These are phyloP conservation scores for Ia io DNA, from an alignment of 2,113 vertebrate genomes.

Conservation along the genomic window DNA sequence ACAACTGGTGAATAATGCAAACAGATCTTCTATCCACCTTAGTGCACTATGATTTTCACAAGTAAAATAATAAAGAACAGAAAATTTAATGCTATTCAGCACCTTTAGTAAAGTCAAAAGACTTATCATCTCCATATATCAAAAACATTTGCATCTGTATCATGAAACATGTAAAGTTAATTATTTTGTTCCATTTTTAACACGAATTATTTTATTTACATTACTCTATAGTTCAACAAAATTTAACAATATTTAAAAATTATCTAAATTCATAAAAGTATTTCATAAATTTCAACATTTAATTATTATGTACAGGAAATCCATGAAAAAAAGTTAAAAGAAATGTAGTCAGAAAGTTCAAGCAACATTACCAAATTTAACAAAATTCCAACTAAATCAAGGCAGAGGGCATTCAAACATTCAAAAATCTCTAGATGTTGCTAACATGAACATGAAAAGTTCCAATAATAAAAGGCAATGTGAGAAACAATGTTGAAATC, in stretches of 20 bases:
- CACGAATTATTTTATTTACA: constrained; percentile 84
- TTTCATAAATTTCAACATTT: constrained; percentile 83
- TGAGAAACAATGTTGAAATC: constrained; percentile 82
- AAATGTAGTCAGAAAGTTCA: constrained; percentile 74
- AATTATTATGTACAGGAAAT: constrained; percentile 80
- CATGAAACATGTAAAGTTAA: constrained; percentile 80
- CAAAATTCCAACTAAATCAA: constrained; percentile 81
- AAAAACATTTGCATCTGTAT: constrained; percentile 82
- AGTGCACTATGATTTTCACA: constrained; percentile 78
- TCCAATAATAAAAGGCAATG: constrained; percentile 88
- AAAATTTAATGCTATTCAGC: constrained; percentile 84
- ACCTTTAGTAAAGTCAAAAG: constrained; percentile 85
- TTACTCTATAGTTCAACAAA: constrained; percentile 80
- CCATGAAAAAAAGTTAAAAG: constrained; percentile 79
- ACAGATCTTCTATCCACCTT: constrained; percentile 62
- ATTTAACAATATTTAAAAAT: constrained; percentile 86
- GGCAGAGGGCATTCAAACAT: constrained; percentile 84
- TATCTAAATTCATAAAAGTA: constrained; percentile 84
- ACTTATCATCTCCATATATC: constrained; percentile 82
- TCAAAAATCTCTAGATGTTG: constrained; percentile 81
- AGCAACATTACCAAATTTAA: constrained; percentile 77
- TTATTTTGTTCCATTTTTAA: constrained; percentile 80
- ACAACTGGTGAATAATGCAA: constrained; percentile 79
- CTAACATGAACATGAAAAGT: constrained; percentile 84
- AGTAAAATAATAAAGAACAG: constrained; percentile 77